Percentiles rank a stretch among this genome's conserved stretches.
These are phyloP conservation scores for Clepsis dumicolana DNA, from an alignment of 2,888 invertebrate genomes.

Conservation along the genomic window DNA sequence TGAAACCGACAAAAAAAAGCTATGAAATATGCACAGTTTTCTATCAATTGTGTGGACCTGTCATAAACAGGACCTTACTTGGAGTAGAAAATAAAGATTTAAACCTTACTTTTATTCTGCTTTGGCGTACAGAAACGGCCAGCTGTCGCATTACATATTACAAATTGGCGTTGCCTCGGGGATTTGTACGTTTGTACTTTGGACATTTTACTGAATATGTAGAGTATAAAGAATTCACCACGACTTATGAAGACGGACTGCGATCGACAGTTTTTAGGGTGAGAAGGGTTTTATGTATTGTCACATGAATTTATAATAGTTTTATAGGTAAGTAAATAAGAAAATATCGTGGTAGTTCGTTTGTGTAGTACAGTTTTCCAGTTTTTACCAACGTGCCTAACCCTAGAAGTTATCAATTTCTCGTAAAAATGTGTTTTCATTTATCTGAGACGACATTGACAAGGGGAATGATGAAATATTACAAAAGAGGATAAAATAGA, in stretches of 20 bases:
- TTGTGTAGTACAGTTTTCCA: background rate
- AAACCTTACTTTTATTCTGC: background rate
- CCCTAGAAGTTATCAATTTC: conserved; percentile 1
- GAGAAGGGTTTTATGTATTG: conserved; percentile 5
- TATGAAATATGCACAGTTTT: conserved; percentile 42
- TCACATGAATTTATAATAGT: background rate
- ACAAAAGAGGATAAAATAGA: conserved; percentile 3
- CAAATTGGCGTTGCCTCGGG: conserved; percentile 28
- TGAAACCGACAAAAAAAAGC: conserved; percentile 22
- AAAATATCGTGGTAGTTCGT: too few relatives aligned
- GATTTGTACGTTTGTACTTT: conserved; percentile 31
- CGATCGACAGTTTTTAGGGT: conserved; percentile 4
- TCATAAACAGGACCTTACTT: conserved; percentile 30
- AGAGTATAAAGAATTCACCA: conserved; percentile 17
- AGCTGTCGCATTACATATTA: conserved; percentile 35
- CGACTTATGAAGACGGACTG: background rate
- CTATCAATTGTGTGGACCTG: conserved; percentile 37
- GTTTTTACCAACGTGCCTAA: too few relatives aligned
- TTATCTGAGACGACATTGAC: conserved; percentile 17
- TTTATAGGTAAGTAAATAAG: too few relatives aligned
- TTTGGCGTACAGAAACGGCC: conserved; percentile 3
- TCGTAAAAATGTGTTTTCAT: conserved; percentile 2
- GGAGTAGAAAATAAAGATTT: background rate
- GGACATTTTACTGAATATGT: conserved; percentile 22
- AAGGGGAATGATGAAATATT: conserved; percentile 19